These are phyloP conservation scores for Hipparchia semele DNA, from an alignment of 2,888 invertebrate species.

Conservation along the genomic window DNA sequence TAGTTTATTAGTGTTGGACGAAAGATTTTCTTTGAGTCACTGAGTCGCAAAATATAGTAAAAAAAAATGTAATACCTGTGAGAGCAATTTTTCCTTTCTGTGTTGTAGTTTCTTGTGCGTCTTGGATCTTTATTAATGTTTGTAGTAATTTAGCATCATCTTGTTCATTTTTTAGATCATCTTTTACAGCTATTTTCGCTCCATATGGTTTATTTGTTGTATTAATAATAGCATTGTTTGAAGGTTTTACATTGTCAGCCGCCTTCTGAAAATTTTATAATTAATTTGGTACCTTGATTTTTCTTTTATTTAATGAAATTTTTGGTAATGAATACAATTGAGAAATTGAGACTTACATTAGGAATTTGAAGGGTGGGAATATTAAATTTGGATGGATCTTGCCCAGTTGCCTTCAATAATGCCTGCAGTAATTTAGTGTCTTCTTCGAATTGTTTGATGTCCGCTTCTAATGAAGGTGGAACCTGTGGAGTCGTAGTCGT, in stretches of 20 bases:
- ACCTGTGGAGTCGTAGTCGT: constrained; percentile 54
- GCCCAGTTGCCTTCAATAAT: constrained; percentile 73
- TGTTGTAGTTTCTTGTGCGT: constrained; percentile 72
- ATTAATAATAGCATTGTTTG: constrained; percentile 50
- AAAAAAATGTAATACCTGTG: constrained; percentile 56
- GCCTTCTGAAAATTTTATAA: constrained; percentile 51
- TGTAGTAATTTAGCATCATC: constrained; percentile 75
- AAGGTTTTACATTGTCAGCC: constrained; percentile 42
- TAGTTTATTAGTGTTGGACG: no score
- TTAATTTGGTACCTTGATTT: constrained; percentile 27
- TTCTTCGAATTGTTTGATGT: constrained; percentile 77
- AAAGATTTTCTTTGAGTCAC: neutral
- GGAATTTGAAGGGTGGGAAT: constrained; percentile 65
- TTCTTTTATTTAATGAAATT: neutral
- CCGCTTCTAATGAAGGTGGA: constrained; percentile 71
- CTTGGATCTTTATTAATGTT: constrained; percentile 77
- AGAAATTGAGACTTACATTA: constrained; percentile 53
- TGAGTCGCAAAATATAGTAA: neutral
- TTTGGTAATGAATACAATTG: neutral
- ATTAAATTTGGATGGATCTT: constrained; percentile 75
- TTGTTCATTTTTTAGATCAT: constrained; percentile 66
- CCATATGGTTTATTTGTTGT: constrained; percentile 63
- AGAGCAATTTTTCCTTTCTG: constrained; percentile 67
- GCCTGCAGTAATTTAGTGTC: constrained; percentile 77
- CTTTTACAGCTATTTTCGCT: constrained; percentile 69